Evolutionary conservation across 2,888 invertebrate genomes (phyloP).

Genomic region (Catocala fraxini): DNA sequence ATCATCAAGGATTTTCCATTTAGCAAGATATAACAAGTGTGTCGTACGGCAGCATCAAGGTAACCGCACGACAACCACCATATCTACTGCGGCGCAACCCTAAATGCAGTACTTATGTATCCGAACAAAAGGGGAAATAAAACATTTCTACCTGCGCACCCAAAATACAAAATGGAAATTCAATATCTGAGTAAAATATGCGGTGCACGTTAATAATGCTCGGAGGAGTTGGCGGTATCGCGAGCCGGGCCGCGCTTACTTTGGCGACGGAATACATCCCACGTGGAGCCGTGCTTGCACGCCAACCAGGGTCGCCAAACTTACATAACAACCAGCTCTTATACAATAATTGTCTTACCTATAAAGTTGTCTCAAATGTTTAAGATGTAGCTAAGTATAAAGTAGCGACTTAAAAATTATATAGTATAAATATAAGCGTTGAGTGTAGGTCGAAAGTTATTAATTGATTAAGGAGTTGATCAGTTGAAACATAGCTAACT

Average conservation of each 20-base stretch:
- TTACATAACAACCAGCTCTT: background rate
- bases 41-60: too few species aligned
- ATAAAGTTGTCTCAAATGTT: too few species aligned
- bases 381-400: too few species aligned
- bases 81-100: too few species aligned
- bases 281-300: slow-evolving; percentile 13
- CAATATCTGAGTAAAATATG: slow-evolving; percentile 31
- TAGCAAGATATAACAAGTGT: too few species aligned
- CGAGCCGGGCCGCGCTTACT: slow-evolving; percentile 18
- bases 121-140: slow-evolving; percentile 12
- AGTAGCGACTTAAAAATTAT: too few species aligned
- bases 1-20: too few species aligned
- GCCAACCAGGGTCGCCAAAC: slow-evolving; percentile 17
- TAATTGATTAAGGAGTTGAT: too few species aligned
- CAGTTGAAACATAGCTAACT: too few species aligned
- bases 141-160: slow-evolving; percentile 4
- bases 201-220: slow-evolving; percentile 24
- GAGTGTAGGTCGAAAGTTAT: too few species aligned
- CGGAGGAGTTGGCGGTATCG: slow-evolving; percentile 11
- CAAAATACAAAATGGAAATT: slow-evolving; percentile 26
- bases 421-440: too few species aligned
- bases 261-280: slow-evolving; percentile 16
- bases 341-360: background rate
- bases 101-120: background rate
- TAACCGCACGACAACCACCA: too few species aligned